Evolutionary conservation across 2,113 vertebrate species (phyloP).

Genomic region (Lepus americanus): DNA sequence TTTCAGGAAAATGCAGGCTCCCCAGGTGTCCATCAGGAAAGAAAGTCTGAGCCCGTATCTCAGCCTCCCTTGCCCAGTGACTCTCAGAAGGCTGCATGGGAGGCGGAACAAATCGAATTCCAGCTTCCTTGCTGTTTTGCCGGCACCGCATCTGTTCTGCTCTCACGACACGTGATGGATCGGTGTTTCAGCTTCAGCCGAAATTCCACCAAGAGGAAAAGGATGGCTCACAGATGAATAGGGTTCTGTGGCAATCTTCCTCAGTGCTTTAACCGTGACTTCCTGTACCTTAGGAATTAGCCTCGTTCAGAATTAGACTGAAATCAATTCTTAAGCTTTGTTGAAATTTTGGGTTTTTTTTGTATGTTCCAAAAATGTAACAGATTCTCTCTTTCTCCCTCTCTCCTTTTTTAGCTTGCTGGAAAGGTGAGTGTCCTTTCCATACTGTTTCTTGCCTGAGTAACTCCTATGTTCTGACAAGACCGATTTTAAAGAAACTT

Average conservation of each 20-base stretch:
- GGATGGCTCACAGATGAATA: background rate
- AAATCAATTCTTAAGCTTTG: constrained; percentile 14
- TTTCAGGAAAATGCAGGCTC: constrained; percentile 7
- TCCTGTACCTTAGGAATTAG: background rate
- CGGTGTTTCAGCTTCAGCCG: background rate
- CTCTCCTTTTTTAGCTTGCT: constrained; percentile 78
- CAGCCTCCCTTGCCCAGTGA: background rate
- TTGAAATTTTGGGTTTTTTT: background rate
- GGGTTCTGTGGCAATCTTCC: background rate
- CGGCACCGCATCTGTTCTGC: constrained; percentile 13
- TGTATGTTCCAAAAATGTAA: constrained; percentile 50
- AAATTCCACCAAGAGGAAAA: constrained; percentile 47
- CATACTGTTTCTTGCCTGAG: background rate
- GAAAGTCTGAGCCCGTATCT: constrained; percentile 58
- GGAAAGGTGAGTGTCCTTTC: constrained; percentile 77
- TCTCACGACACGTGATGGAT: constrained; percentile 9
- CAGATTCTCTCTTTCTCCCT: constrained; percentile 43
- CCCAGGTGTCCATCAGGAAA: constrained; percentile 28
- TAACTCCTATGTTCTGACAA: background rate
- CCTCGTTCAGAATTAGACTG: background rate
- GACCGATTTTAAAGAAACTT: background rate
- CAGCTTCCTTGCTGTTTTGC: constrained; percentile 44
- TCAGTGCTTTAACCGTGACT: background rate
- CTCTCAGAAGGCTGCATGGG: constrained; percentile 28
- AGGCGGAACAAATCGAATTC: constrained; percentile 51